Base-by-base conservation (phyloP, 1,140 invertebrate genomes). In the Euura lappo region DNA sequence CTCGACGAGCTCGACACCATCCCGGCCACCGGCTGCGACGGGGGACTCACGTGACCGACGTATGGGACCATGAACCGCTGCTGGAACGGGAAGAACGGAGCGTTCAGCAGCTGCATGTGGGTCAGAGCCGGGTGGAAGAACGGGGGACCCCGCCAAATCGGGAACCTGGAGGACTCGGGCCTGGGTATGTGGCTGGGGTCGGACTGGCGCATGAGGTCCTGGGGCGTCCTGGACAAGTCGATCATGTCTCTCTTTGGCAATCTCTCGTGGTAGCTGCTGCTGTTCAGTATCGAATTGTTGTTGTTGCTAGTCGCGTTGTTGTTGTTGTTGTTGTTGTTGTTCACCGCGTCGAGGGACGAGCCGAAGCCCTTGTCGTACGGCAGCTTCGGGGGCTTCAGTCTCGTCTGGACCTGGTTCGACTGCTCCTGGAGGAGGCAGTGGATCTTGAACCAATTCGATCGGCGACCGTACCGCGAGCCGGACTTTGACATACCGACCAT, bases 401-500 rank as follows among this genome's bases (percentile, higher is more conserved):
- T 80, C 2, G 81, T 80, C 67, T 84, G 87, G 2, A 80, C 82
- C 72, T 86, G 85, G 47, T 89, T 89, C 68, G 93, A 91, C 71
- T 94, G 93, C 78, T 94, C 93, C 80, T 94, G 93, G 0, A 96
- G 90, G 1, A 96, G 89, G 79, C 95, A 96, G 85, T 96, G 95
- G 77, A 96, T 96, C 87, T 96, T 97, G 89, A 96, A 97, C 95
- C 95, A 96, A 85, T 97, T 97, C 47, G 95, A 96, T 67, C 95
- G 89, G 2, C 95, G 90, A 4, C 95, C 95, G 83, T 96, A 97
- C 11, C 95, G 88, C 3, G 95, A 96, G 4, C 96, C 96, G 72
- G 95, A 96, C 85, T 98, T 97, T 44, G 95, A 97, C 97, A 99
- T 99, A 60, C 97, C 97, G 44, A 97, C 96, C 84, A 94, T 87